Percentiles rank a stretch among this genome's conserved stretches.
These are phyloP conservation scores for Hybognathus amarus DNA, from an alignment of 2,797 vertebrate genomes.

Conservation along the genomic window DNA sequence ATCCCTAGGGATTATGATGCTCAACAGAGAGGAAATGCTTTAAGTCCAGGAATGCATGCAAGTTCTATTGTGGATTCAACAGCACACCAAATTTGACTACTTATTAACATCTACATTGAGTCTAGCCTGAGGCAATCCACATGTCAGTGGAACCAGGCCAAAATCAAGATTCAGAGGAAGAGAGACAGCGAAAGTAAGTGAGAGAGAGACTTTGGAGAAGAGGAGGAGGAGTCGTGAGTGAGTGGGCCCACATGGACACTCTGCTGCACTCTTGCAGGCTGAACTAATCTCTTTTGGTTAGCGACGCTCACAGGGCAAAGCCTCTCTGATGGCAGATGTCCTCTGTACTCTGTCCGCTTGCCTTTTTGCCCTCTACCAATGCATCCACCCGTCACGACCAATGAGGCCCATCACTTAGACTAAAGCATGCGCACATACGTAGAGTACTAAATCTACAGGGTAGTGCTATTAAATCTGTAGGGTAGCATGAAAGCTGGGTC, in stretches of 20 bases:
- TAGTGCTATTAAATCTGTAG: constrained; percentile 24
- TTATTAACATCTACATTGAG: constrained; percentile 32
- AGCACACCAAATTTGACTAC: neutral
- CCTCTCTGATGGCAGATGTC: constrained; percentile 53
- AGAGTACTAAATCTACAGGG: constrained; percentile 44
- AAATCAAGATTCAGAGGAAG: neutral
- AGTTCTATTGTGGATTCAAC: constrained; percentile 24
- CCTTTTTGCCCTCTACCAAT: constrained; percentile 55
- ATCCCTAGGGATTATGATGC: neutral
- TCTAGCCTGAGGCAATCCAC: constrained; percentile 4
- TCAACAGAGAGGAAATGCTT: constrained; percentile 18
- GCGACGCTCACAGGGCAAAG: constrained; percentile 39
- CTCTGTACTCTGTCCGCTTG: constrained; percentile 38
- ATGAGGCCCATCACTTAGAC: constrained; percentile 30
- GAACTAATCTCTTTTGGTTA: constrained; percentile 63
- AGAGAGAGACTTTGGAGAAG: constrained; percentile 19
- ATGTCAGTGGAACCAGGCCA: constrained; percentile 16
- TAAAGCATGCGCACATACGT: constrained; percentile 7
- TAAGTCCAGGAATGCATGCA: constrained; percentile 14
- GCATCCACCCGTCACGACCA: constrained; percentile 48
- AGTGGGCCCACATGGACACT: constrained; percentile 67
- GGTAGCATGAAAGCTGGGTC: constrained; percentile 18
- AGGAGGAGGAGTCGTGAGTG: constrained; percentile 39
- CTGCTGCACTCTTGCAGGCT: constrained; percentile 58
- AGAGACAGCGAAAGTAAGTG: neutral